These are phyloP conservation scores for Tetropium fuscum DNA, from an alignment of 2,888 invertebrate genomes.

Conservation along the genomic window DNA sequence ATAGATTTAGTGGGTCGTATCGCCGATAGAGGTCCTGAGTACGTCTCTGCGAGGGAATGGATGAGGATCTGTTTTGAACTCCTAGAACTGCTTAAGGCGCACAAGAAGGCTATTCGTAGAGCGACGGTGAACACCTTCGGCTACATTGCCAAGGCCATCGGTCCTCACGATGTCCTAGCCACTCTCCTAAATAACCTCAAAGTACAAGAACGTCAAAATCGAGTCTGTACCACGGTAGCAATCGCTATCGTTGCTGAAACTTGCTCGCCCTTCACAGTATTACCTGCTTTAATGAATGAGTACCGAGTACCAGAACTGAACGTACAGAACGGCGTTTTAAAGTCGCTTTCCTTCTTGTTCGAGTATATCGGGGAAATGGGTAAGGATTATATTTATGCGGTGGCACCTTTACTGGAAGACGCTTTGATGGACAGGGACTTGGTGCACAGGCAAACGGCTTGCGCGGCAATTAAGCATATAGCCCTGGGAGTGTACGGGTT, in stretches of 20 bases:
- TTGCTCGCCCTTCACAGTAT: conserved; percentile 98
- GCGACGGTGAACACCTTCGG: conserved; percentile 99
- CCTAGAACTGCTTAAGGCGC: conserved; percentile 95
- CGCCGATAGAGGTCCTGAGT: conserved; percentile 98
- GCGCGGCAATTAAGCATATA: conserved; percentile 99
- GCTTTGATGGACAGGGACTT: conserved; percentile 99
- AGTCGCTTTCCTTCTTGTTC: conserved; percentile 97
- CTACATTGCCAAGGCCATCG: conserved; percentile 99
- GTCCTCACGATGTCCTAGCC: conserved; percentile 98
- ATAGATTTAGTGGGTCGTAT: conserved; percentile 99
- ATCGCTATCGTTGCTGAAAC: conserved; percentile 99
- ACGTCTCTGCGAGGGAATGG: conserved; percentile 99
- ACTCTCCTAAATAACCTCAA: conserved; percentile 98
- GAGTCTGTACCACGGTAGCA: conserved; percentile 99
- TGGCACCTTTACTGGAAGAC: conserved; percentile 96
- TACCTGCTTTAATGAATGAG: conserved; percentile 98
- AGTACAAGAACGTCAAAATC: conserved; percentile 99
- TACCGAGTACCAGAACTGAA: conserved; percentile 98
- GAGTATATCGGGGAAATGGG: conserved; percentile 99
- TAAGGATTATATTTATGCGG: conserved; percentile 99
- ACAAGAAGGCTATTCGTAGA: conserved; percentile 98
- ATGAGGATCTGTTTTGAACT: conserved; percentile 99
- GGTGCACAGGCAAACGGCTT: conserved; percentile 98
- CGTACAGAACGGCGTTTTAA: conserved; percentile 99
- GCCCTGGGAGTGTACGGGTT: conserved; percentile 98